A percentile compares a stretch with the other conserved stretches of the same genome.
phyloP scores from a whole-genome alignment of 2,113 vertebrate genomes.

The Bufo bufo region DNA sequence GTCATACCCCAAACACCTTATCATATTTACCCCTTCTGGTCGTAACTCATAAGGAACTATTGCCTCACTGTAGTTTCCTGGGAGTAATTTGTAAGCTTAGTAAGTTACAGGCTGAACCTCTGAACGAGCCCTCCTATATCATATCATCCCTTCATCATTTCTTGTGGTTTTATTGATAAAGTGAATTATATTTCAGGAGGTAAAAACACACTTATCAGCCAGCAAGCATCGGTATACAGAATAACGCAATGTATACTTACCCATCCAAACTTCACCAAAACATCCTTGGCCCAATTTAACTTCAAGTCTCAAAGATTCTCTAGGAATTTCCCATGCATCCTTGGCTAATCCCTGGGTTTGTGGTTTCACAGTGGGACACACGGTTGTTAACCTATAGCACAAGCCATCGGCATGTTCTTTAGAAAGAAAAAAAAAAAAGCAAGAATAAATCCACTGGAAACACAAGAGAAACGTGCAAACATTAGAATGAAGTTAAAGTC shows the following conservation, averaged over 20 bases:
- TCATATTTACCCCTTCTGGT: neutral
- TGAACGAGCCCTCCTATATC: neutral
- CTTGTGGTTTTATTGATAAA: neutral
- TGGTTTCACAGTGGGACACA: slow-evolving; percentile 97
- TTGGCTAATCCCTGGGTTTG: slow-evolving; percentile 97
- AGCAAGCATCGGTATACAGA: neutral
- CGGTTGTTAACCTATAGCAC: slow-evolving; percentile 92
- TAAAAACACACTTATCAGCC: neutral
- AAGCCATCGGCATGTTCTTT: slow-evolving; percentile 95
- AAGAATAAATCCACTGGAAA: neutral
- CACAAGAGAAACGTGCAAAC: neutral
- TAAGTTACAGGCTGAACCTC: neutral
- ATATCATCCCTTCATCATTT: neutral
- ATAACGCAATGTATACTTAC: slow-evolving; percentile 74
- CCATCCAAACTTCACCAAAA: slow-evolving; percentile 99
- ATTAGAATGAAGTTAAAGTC: neutral
- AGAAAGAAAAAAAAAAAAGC: slow-evolving; percentile 59
- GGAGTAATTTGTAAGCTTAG: neutral
- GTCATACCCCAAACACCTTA: neutral
- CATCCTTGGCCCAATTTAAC: slow-evolving; percentile 97
- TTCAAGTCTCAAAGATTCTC: slow-evolving; percentile 93
- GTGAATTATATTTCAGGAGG: neutral
- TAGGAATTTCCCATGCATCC: slow-evolving; percentile 98
- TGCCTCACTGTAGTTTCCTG: neutral
- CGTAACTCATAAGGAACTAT: neutral